phyloP scores from a whole-genome alignment of 2,888 invertebrate genomes.

The Campoletis raptor region DNA sequence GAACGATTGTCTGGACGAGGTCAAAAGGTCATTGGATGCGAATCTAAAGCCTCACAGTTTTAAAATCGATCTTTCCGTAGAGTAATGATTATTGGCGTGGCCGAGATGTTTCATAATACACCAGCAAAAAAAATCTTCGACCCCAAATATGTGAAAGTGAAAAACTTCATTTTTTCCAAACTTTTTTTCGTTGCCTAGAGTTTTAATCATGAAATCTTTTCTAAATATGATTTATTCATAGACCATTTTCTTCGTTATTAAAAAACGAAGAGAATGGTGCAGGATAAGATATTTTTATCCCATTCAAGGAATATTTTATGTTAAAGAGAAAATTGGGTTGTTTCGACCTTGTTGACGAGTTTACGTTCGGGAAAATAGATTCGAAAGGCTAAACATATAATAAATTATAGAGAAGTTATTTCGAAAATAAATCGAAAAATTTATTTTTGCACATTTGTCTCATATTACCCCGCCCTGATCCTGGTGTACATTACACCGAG shows the following conservation, averaged over 20 bases:
- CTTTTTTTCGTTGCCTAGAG: background rate
- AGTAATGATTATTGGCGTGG: slow-evolving; percentile 30
- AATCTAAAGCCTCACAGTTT: slow-evolving; percentile 34
- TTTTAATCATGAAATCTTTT: background rate
- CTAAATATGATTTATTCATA: too few species aligned
- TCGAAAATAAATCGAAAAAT: background rate
- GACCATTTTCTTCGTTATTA: background rate
- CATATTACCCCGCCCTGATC: background rate
- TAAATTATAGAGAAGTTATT: background rate
- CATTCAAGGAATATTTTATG: background rate
- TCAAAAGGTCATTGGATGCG: slow-evolving; percentile 37
- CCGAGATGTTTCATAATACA: background rate
- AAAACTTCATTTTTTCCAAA: too few species aligned
- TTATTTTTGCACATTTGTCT: background rate
- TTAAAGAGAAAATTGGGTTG: background rate
- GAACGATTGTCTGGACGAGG: slow-evolving; percentile 60
- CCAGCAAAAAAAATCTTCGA: background rate
- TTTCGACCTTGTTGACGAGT: background rate
- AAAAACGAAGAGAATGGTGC: background rate
- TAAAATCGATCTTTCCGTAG: slow-evolving; percentile 37
- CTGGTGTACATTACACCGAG: background rate
- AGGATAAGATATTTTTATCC: background rate
- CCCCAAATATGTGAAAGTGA: too few species aligned
- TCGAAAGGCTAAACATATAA: background rate
- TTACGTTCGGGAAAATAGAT: background rate